These are phyloP conservation scores for Bemisia tabaci DNA, from an alignment of 1,140 invertebrate genomes.

Conservation along the genomic window DNA sequence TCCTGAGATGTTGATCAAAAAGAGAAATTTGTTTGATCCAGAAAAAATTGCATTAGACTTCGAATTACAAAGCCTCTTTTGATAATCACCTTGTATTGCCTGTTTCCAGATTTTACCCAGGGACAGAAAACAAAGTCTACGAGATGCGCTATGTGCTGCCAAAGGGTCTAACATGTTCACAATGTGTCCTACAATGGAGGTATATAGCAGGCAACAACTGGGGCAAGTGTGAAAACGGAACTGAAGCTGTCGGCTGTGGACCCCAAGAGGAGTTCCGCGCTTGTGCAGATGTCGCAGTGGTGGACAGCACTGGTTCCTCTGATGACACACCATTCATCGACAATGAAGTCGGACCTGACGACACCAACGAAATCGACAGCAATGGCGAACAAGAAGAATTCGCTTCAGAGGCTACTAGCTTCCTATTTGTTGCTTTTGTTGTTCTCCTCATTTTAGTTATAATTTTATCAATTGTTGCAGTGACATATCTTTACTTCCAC, in stretches of 20 bases:
- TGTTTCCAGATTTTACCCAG: conserved; percentile 47
- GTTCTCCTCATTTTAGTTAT: neutral
- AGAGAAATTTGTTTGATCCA: too few relatives aligned
- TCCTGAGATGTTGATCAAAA: too few relatives aligned
- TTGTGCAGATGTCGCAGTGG: conserved; percentile 67
- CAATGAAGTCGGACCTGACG: neutral
- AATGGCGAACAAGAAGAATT: neutral
- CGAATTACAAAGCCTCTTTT: too few relatives aligned
- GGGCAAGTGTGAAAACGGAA: conserved; percentile 56
- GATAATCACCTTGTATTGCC: too few relatives aligned
- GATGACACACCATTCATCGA: conserved; percentile 23
- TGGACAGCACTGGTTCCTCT: conserved; percentile 30
- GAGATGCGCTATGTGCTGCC: conserved; percentile 57
- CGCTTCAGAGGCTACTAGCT: neutral
- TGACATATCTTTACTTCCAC: neutral
- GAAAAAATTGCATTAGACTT: too few relatives aligned
- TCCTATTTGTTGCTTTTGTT: neutral
- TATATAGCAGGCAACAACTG: conserved; percentile 70
- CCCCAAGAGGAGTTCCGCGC: conserved; percentile 76
- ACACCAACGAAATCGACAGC: neutral
- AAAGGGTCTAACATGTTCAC: conserved; percentile 48
- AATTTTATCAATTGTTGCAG: neutral
- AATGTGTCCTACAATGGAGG: conserved; percentile 69
- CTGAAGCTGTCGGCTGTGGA: conserved; percentile 62
- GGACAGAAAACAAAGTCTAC: conserved; percentile 60